phyloP scores from a whole-genome alignment of 2,797 vertebrate genomes.

The Alcedo atthis region DNA sequence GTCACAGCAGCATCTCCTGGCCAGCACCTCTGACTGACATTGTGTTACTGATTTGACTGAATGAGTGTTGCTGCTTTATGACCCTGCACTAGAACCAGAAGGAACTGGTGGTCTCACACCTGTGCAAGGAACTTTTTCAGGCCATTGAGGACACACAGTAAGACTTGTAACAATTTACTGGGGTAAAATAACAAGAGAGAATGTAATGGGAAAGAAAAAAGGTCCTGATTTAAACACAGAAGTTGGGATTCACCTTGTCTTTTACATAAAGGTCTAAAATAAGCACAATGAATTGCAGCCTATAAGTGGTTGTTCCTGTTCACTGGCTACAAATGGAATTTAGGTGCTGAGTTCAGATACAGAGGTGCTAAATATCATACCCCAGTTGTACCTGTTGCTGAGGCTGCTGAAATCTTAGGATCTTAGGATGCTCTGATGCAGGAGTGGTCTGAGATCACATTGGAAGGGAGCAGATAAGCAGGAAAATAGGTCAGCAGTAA shows the following conservation, averaged over 20 bases:
- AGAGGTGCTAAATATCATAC: background rate
- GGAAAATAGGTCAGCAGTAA: background rate
- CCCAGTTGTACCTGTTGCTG: background rate
- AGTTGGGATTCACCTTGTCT: background rate
- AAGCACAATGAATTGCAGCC: background rate
- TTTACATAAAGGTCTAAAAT: background rate
- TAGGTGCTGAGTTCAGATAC: background rate
- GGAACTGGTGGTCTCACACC: background rate
- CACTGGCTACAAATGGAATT: background rate
- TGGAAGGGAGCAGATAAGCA: background rate
- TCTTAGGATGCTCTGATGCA: background rate
- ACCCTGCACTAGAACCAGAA: background rate
- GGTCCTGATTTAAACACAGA: background rate
- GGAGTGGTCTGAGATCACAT: background rate
- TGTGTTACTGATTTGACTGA: background rate
- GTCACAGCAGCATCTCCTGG: background rate
- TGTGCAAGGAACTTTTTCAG: background rate
- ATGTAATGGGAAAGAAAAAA: background rate
- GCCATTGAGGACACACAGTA: background rate
- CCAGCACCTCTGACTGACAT: background rate
- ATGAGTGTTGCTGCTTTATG: background rate
- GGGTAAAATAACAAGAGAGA: background rate
- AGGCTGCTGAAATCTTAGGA: background rate
- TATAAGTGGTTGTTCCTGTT: background rate
- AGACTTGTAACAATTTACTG: background rate